Evolutionary conservation across 23 tunicate genomes (phyloP).

Genomic region (Oikopleura vanhoeffeni): DNA sequence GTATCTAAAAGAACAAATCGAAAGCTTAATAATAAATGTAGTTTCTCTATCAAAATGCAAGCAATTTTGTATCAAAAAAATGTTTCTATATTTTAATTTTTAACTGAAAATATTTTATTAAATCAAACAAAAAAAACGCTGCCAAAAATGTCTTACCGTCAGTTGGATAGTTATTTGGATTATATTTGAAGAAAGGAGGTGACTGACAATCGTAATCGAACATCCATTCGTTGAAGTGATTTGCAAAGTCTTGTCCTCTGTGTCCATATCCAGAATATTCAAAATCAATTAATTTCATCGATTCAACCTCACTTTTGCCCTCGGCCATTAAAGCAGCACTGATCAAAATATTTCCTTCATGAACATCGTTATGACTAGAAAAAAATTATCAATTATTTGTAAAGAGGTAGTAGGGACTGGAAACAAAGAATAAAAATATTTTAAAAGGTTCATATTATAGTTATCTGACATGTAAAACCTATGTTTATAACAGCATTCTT

Average conservation of each 20-base stretch:
- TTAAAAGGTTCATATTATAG: not conserved
- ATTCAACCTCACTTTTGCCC: not conserved
- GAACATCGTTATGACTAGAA: constrained; percentile 86
- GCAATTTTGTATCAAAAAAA: too few species aligned
- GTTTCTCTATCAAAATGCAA: too few species aligned
- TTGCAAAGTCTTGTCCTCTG: constrained; percentile 84
- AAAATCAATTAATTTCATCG: constrained; percentile 43
- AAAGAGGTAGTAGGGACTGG: not conserved
- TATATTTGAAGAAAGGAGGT: constrained; percentile 51
- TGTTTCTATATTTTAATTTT: too few species aligned
- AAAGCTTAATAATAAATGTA: too few species aligned
- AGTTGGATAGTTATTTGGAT: constrained; percentile 37
- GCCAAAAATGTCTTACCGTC: constrained; percentile 30
- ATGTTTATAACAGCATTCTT: too few species aligned
- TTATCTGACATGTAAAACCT: too few species aligned
- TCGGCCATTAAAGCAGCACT: not conserved
- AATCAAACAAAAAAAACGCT: not conserved
- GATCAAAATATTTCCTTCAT: constrained; percentile 39
- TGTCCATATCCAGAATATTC: constrained; percentile 75
- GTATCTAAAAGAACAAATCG: too few species aligned
- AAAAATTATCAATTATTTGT: not conserved
- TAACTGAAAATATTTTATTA: too few species aligned
- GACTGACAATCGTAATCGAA: constrained; percentile 37
- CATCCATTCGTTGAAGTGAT: constrained; percentile 98
- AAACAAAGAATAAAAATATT: not conserved